Percentiles rank a stretch among this genome's conserved stretches.
Conservation (phyloP, 2,113 vertebrate species). For the Chloroceryle aenea region DNA sequence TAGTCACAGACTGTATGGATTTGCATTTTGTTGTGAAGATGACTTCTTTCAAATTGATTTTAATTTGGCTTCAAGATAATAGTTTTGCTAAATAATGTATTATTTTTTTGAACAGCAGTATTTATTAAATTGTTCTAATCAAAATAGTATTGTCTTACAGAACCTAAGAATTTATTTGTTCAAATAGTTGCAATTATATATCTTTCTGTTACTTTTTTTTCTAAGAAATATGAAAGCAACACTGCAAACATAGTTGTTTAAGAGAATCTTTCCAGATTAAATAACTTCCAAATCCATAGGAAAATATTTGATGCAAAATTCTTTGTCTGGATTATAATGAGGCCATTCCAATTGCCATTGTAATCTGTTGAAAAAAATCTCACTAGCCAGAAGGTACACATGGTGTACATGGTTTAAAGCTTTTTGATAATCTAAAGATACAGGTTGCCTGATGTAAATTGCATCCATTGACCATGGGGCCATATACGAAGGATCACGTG, state of each 20-base stretch:
- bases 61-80: not conserved
- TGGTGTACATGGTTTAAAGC: not conserved
- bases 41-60: not conserved
- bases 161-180: not conserved
- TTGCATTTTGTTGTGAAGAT: not conserved
- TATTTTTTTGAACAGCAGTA: not conserved
- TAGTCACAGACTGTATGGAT: not conserved
- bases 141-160: not conserved
- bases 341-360: rapidly evolving
- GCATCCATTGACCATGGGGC: rapidly evolving
- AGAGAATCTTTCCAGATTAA: not conserved
- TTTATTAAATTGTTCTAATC: not conserved
- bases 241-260: not conserved
- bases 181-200: not conserved
- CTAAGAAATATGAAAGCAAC: not conserved
- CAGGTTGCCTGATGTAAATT: not conserved
- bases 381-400: not conserved
- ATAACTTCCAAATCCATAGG: not conserved
- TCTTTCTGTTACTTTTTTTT: not conserved
- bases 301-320: not conserved
- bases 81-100: not conserved
- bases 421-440: not conserved
- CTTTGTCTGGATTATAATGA: not conserved
- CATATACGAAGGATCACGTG: not conserved
- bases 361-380: not conserved